Evolutionary conservation across 2,113 vertebrate genomes (phyloP), one percentile per base, ranked within the genome.

Genomic region (Buteo buteo): DNA sequence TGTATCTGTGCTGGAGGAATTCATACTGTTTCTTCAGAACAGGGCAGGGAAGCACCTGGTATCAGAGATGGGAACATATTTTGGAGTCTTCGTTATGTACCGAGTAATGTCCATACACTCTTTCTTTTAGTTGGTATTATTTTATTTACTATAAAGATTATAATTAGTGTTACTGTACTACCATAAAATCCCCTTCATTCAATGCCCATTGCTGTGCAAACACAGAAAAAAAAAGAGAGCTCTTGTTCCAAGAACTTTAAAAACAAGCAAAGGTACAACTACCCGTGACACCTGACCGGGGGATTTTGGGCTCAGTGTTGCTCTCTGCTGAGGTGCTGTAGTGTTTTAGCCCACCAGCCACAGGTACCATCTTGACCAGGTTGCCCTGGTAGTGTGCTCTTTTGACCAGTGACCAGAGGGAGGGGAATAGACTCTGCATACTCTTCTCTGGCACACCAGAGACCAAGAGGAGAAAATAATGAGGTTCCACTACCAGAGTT

Each of bases 301-400:
- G 14, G 7, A 58, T 52, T 69, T 54, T 16, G 73, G 36, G 29
- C 29, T 82, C 1, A 0, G 15, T 0, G 0, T 29, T 64, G 55
- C 40, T 59, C 24, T 65, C 1, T 0, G 2, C 15, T 59, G 67
- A 36, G 0, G 4, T 64, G 24, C 26, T 26, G 3, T 5, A 4
- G 18, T 19, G n/a, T 55, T 62, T 62, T 25, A 72, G 29, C 25
- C 57, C 40, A 21, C 6, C 32, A 50, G 31, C 57, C 1, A 0
- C 59, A 50, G 32, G 16, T 32, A 18, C 10, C 38, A 22, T 4
- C n/a, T 50, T 14, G 40, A 34, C 29, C 45, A 45, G 40, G 18
- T 42, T 45, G 18, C 47, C 58, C 29, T 84, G 57, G 52, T 6
- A 8, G 26, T 11, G 26, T 54, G 28, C 10, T 31, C 13, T 25